Base-by-base conservation (phyloP, 2,797 vertebrate species). In the Rhinogobio ventralis region DNA sequence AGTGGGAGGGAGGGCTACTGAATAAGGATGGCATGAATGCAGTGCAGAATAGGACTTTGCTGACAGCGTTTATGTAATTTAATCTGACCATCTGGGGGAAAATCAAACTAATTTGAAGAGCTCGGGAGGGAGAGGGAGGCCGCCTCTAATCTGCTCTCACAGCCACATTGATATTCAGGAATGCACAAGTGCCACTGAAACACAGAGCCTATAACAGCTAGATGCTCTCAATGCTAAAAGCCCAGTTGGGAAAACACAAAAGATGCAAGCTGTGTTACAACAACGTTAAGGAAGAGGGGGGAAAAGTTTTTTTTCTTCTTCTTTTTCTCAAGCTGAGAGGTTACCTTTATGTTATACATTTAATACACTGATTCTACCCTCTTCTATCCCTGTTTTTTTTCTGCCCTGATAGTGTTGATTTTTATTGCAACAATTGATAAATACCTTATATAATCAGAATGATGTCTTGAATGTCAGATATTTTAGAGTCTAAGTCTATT, bases 11-110 rank as follows among this genome's bases (percentile, higher is more conserved):
- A 77, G 46, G 25, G 76, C 23, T 69, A 33, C n/a, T 10, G 51
- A 69, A 71, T 20, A 57, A 36, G 67, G 79, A 68, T 79, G 79
- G 57, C 57, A 94, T 88, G 92, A 94, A 95, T 95, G 89, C 95
- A 88, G 95, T 89, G 89, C 95, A 96, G 95, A 93, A 95, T 95
- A 95, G 92, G 93, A 93, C 90, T 95, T 72, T 95, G 95, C 95
- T 96, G 95, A 96, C 95, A 93, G 91, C 95, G 92, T 96, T 95
- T 95, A 94, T 96, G 94, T 96, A 95, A 96, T 96, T 96, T 95
- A 95, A 96, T 96, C 94, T 95, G 94, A 91, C 95, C 96, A 96
- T 96, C 96, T 96, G 96, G 95, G 94, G 94, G 94, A 94, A 96
- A 96, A 93, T 95, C 96, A 96, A 96, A 94, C 93, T 91, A 95